Percentiles rank a stretch among this genome's conserved stretches.
Conservation (phyloP, 2,113 vertebrate species). For the Shinisaurus crocodilurus region DNA sequence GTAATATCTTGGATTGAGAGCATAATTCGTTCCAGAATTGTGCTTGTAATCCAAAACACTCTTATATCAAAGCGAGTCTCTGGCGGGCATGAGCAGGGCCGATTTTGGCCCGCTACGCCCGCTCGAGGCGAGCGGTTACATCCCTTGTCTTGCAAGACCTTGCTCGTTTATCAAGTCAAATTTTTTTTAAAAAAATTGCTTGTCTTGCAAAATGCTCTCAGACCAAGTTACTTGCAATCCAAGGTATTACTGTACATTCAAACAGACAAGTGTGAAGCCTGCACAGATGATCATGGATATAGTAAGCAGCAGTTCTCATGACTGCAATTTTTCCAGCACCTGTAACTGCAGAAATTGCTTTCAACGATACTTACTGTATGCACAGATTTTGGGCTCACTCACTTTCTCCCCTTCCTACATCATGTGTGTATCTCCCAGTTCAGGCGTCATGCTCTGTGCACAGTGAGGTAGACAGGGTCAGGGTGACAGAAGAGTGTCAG, state of each 20-base stretch:
- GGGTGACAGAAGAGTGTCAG: neutral
- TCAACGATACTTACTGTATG: neutral
- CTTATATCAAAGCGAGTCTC: too few species aligned
- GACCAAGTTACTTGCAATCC: too few species aligned
- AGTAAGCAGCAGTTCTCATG: neutral
- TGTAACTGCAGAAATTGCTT: neutral
- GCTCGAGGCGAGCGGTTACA: too few species aligned
- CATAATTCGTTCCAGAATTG: too few species aligned
- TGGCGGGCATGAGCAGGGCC: too few species aligned
- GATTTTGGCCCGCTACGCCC: too few species aligned
- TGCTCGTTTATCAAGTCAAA: too few species aligned
- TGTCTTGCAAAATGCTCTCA: too few species aligned
- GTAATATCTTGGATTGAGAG: too few species aligned
- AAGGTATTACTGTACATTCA: neutral
- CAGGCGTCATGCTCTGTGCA: neutral
- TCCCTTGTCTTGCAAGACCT: too few species aligned
- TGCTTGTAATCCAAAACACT: too few species aligned
- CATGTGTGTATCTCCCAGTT: neutral
- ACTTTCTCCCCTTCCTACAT: neutral
- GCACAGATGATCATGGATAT: neutral
- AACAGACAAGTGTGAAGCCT: neutral
- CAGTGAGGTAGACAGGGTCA: neutral
- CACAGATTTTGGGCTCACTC: neutral
- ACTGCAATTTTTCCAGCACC: neutral
- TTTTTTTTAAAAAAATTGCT: too few species aligned